Base-by-base conservation (phyloP, 2,888 invertebrate genomes). In the Mechanitis messenoides region DNA sequence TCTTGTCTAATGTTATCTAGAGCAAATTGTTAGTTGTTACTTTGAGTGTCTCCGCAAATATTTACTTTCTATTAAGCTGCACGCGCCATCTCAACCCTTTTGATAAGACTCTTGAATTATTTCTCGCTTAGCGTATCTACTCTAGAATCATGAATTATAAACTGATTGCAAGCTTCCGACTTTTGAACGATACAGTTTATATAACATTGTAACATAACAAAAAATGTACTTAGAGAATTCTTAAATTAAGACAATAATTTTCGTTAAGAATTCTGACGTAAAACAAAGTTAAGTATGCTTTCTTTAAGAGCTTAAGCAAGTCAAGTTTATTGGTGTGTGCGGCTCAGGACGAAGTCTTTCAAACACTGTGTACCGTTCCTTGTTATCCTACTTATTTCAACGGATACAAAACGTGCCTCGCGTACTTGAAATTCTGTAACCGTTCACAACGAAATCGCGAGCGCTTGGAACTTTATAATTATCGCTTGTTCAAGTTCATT, bases 51-150 rank as follows among this genome's bases (percentile, higher is more conserved):
- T 68, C 63, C 63, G 63, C 72, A 78, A 81, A 82, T 81, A 75
- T 83, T 81, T 82, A 73, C 75, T 75, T 81, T 80, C 77, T 78
- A 80, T 80, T 81, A 79, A 78, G 77, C 75, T 72, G 63, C 46
- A 45, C 31, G 33, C 45, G 42, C 45, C 47, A 53, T 50, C 38
- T 31, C 47, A 58, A 62, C 50, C 59, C 59, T 59, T 59, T 53
- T 58, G 62, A 60, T 62, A 60, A 63, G 62, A 59, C 54, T 55
- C 31, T 53, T 61, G 53, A 63, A 66, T 66, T 63, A 65, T 65
- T 66, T 58, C 45, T 42, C 58, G 28, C 56, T 58, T 53, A 60
- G 59, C 58, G 53, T 57, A 59, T 57, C 45, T 38, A 46, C 38
- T 56, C 55, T 56, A 50, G 45, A 55, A 57, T 55, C 33, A 56